Percentiles rank a stretch among this genome's conserved stretches.
Conservation (phyloP, 1,140 invertebrate genomes). For the Papilio helenus region DNA sequence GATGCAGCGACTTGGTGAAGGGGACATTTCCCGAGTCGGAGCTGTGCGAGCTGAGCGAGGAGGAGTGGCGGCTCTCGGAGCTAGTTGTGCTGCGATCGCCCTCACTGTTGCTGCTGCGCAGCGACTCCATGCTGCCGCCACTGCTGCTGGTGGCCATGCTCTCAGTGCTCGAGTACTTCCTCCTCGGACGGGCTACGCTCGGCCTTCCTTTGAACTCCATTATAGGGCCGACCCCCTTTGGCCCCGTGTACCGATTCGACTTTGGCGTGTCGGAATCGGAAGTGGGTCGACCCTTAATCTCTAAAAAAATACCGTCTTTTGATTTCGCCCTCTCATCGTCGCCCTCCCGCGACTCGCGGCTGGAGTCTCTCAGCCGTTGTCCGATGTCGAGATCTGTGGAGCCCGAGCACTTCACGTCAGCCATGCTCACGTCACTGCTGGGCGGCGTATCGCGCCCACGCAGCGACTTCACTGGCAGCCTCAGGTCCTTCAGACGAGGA, state of each 20-base stretch:
- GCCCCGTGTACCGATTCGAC: conserved; percentile 81
- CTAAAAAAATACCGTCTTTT: conserved; percentile 86
- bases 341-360: conserved; percentile 81
- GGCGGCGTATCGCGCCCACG: conserved; percentile 84
- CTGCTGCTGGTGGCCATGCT: conserved; percentile 93
- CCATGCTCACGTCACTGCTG: conserved; percentile 86
- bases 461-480: conserved; percentile 86
- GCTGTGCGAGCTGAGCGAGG: conserved; percentile 91
- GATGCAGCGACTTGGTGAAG: conserved; percentile 83
- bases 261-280: conserved; percentile 84
- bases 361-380: conserved; percentile 77
- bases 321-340: conserved; percentile 85
- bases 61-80: conserved; percentile 90
- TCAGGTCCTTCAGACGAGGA: conserved; percentile 87
- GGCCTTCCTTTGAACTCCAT: conserved; percentile 88
- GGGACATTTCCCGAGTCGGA: conserved; percentile 88
- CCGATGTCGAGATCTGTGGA: conserved; percentile 78
- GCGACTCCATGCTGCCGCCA: conserved; percentile 92
- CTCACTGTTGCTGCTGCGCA: conserved; percentile 92
- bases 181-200: conserved; percentile 81
- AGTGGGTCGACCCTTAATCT: conserved; percentile 87
- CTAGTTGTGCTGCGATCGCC: conserved; percentile 91
- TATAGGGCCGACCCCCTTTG: conserved; percentile 85
- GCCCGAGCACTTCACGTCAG: conserved; percentile 72
- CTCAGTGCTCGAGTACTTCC: conserved; percentile 92